phyloP scores from a whole-genome alignment of 2,888 invertebrate genomes.

The Eupithecia inturbata region DNA sequence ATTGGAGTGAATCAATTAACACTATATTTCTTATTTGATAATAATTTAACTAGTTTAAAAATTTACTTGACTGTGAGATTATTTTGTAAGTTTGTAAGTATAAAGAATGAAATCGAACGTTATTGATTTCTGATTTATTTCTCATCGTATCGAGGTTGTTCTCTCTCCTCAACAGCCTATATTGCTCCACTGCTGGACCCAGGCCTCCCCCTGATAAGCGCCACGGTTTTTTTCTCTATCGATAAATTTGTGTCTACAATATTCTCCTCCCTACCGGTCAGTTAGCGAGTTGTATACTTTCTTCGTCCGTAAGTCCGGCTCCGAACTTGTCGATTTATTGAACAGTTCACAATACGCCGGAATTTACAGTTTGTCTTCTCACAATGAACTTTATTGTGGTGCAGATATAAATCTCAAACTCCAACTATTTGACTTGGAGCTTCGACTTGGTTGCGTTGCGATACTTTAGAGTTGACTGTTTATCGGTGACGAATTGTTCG shows the following conservation, averaged over 20 bases:
- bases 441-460: conserved; percentile 18
- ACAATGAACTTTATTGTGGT: conserved; percentile 42
- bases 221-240: too few relatives aligned
- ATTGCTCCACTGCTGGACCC: too few relatives aligned
- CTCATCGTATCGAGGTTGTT: neutral
- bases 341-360: conserved; percentile 43
- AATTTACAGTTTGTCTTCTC: conserved; percentile 47
- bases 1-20: neutral
- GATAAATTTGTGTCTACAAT: conserved; percentile 12
- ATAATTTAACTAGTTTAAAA: neutral
- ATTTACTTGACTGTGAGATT: too few relatives aligned
- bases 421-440: conserved; percentile 41
- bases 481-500: conserved; percentile 3
- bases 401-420: conserved; percentile 44
- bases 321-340: conserved; percentile 80
- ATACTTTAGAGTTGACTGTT: neutral
- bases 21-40: neutral
- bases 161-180: too few relatives aligned
- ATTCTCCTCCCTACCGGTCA: conserved; percentile 54
- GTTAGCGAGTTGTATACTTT: conserved; percentile 74
- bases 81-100: neutral
- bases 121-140: neutral
- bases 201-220: too few relatives aligned
- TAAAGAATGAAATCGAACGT: neutral
- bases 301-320: conserved; percentile 82